Conservation (phyloP, 2,797 vertebrate species). For the Danio albolineatus region DNA sequence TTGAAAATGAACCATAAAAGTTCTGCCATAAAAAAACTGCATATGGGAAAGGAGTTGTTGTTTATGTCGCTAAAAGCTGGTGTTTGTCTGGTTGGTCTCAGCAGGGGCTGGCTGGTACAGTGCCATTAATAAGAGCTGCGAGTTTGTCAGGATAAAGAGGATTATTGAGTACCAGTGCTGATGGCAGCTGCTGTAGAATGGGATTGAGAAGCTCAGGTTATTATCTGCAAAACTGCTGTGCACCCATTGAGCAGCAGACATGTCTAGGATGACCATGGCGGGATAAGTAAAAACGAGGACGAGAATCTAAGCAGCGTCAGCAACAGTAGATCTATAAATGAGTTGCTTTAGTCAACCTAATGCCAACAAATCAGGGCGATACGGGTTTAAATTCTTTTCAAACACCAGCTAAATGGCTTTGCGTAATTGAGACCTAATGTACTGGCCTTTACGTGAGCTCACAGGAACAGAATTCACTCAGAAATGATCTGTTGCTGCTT, state of each 20-base stretch:
- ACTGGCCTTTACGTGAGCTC: not conserved
- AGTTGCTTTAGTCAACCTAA: not conserved
- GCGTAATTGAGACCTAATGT: not conserved
- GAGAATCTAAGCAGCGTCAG: not conserved
- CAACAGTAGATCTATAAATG: not conserved
- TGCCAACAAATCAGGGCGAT: not conserved
- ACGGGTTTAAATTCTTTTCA: conserved; percentile 2
- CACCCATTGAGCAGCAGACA: not conserved
- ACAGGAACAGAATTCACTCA: conserved; percentile 16
- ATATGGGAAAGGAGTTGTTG: conserved; percentile 28
- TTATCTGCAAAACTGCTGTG: conserved; percentile 67
- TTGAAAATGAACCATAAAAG: not conserved
- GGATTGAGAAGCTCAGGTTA: conserved; percentile 65
- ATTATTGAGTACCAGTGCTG: conserved; percentile 64
- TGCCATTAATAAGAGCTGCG: conserved; percentile 56
- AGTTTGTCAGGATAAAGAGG: conserved; percentile 69
- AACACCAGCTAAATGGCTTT: conserved; percentile 15
- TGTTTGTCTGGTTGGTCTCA: conserved; percentile 20
- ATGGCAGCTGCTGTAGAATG: conserved; percentile 53
- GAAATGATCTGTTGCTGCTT: conserved; percentile 20
- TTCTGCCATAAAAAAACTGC: not conserved
- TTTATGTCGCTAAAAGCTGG: conserved; percentile 11
- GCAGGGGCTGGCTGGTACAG: conserved; percentile 30
- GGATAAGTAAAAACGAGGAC: not conserved
- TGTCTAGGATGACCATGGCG: not conserved